Base-by-base conservation (phyloP, 2,888 invertebrate species). In the Oxytorus armatus region DNA sequence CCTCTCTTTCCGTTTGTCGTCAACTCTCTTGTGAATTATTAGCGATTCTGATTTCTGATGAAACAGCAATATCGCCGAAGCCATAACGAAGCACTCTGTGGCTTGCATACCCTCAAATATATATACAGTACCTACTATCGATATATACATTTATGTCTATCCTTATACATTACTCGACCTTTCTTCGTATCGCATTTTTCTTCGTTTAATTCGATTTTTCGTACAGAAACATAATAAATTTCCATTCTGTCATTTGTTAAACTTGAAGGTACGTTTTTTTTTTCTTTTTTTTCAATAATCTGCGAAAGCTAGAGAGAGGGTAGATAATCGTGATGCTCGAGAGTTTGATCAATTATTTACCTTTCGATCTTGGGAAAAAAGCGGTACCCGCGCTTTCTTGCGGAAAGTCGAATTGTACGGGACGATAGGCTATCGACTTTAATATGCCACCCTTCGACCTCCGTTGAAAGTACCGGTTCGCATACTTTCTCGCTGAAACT, bases 331-430 rank as follows among this genome's bases (percentile, higher is more conserved):
- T 57, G 33, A 66, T 44, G 65, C 61, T 68, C 47, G 76, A 42
- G 77, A 69, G 59, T 61, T 80, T 57, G 70, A 77, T 80, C 72
- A 74, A 68, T 61, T 72, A 83, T 87, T 90, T 90, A 90, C 90
- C 90, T 90, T 88, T 89, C 89, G 87, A 89, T 90, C 87, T 90
- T 90, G 76, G 90, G 90, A 87, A 90, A 90, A 87, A 90, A 90
- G 81, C 90, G 89, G 88, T 90, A 90, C 78, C 90, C 90, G 87
- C 90, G 90, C 86, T 91, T 91, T 91, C 90, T 90, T 87, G 90
- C 90, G 87, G 90, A 90, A 87, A 91, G 90, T 87, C 90, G 90
- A 89, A 91, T 89, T 86, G 90, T 89, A 86, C 89, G 89, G 84
- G 89, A 88, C 85, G 88, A 88, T 87, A 90, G 88, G 87, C 90